These are phyloP conservation scores for Piezodorus guildinii DNA, from an alignment of 1,140 invertebrate genomes.

Conservation along the genomic window DNA sequence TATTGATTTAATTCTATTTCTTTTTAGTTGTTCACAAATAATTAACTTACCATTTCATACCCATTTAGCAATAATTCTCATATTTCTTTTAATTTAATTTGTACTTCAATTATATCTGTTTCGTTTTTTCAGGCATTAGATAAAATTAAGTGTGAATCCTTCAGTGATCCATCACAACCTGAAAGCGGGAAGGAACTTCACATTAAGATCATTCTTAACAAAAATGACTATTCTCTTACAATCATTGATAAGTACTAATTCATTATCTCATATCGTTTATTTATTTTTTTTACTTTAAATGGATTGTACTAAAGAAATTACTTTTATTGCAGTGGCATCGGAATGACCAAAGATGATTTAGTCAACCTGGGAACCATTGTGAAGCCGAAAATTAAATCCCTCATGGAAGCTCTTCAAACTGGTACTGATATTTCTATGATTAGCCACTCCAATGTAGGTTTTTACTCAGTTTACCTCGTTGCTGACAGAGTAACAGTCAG, in stretches of 20 bases:
- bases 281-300: neutral
- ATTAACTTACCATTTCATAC: too few species aligned
- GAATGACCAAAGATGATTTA: slow-evolving; percentile 79
- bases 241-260: slow-evolving; percentile 63
- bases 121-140: slow-evolving; percentile 38
- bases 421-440: slow-evolving; percentile 84
- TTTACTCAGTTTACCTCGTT: slow-evolving; percentile 92
- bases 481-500: slow-evolving; percentile 88
- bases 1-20: too few species aligned
- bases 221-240: slow-evolving; percentile 61
- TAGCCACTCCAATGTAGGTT: slow-evolving; percentile 82
- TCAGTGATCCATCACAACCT: slow-evolving; percentile 67
- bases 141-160: slow-evolving; percentile 56
- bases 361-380: slow-evolving; percentile 80
- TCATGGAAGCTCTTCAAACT: slow-evolving; percentile 77
- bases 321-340: slow-evolving; percentile 47
- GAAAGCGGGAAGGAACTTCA: slow-evolving; percentile 66
- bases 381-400: slow-evolving; percentile 80
- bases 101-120: too few species aligned
- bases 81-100: too few species aligned
- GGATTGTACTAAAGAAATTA: too few species aligned
- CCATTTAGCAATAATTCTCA: too few species aligned
- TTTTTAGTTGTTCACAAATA: too few species aligned
- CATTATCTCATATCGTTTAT: too few species aligned
- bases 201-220: slow-evolving; percentile 70